Evolutionary conservation across 2,797 vertebrate species (phyloP).

Genomic region (Sylvilagus floridanus): DNA sequence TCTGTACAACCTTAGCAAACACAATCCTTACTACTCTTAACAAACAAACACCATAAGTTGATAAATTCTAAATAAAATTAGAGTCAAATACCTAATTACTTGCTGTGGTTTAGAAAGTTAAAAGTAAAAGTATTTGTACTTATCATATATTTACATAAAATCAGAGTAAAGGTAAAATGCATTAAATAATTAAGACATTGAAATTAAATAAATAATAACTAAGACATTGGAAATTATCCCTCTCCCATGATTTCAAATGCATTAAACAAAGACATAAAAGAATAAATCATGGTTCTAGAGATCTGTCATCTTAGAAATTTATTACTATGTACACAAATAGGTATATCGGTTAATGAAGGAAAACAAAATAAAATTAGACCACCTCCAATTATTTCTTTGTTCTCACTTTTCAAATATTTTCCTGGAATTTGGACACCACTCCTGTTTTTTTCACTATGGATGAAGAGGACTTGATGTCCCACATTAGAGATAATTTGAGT

Average conservation of each 20-base stretch:
- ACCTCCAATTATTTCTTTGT: neutral
- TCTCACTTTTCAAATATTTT: conserved; percentile 11
- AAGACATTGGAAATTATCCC: neutral
- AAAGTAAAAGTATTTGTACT: too few species aligned
- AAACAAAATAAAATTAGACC: neutral
- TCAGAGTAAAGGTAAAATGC: neutral
- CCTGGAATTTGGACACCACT: neutral
- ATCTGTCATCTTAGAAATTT: neutral
- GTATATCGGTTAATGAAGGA: neutral
- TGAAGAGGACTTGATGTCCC: neutral
- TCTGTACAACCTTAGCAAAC: neutral
- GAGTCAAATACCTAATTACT: neutral
- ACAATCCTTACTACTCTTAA: neutral
- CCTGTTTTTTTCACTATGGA: neutral
- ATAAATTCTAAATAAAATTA: neutral
- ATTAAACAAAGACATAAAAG: neutral
- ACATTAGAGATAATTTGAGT: neutral
- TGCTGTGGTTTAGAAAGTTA: neutral
- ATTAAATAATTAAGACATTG: neutral
- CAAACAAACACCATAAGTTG: neutral
- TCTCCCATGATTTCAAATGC: conserved; percentile 6
- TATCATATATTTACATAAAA: neutral
- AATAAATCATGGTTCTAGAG: neutral
- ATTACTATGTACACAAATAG: neutral
- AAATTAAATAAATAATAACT: too few species aligned